Base-by-base conservation (phyloP, 2,113 vertebrate genomes). In the Grallaria varia region DNA sequence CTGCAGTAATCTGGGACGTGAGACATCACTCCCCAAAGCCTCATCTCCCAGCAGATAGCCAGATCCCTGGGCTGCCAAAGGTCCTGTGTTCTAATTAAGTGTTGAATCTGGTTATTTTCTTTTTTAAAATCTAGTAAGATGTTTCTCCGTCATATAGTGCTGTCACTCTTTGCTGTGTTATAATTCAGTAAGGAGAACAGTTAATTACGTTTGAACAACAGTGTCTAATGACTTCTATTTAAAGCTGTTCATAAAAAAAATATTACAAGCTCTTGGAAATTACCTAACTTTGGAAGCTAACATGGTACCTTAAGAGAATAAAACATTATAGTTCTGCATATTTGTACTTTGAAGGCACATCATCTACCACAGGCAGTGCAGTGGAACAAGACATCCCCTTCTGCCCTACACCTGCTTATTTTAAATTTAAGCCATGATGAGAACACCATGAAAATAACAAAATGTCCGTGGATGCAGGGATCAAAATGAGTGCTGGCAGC, bases 191-290 rank as follows among this genome's bases (percentile, higher is more conserved):
- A 87, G 94, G 80, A 94, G 95, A 93, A 91, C 66, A 95, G 91
- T 93, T 95, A 97, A 96, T 97, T 97, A 96, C 93, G 94, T 94
- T 94, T 94, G 89, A 96, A 96, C 94, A 97, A 97, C 95, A 94
- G 89, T 75, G 66, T 22, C 62, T 96, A 96, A 97, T 95, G 87
- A 93, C 93, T 97, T 95, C 94, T 96, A 95, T 91, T 95, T 95
- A 96, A 97, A 96, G 74, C 89, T 87, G 74, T 91, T 95, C n/a
- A 92, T 95, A 58, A 91, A 92, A 93, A 66, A 95, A 87, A 53
- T 62, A 95, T 73, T 76, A 87, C 74, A 91, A 60, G 74, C 53
- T 75, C 77, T 73, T 79, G 42, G 77, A 93, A 91, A 91, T 49
- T 60, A 82, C 58, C 69, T 42, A 52, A 64, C 62, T 95, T 79